These are phyloP conservation scores for Zosterops pallidus DNA, from an alignment of 2,113 vertebrate species.

Conservation along the genomic window DNA sequence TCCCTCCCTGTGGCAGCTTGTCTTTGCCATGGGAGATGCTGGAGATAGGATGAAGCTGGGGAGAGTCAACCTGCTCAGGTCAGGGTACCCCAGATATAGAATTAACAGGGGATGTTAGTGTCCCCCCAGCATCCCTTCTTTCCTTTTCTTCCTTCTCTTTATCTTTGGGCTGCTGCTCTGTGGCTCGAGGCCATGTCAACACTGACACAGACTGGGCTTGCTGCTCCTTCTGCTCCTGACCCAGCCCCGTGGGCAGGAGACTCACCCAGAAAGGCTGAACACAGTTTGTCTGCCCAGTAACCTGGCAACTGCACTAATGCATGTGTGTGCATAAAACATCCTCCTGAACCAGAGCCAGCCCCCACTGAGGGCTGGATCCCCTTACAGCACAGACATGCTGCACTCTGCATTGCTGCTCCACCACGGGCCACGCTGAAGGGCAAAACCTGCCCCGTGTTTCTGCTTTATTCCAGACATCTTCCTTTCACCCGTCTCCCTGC, in stretches of 20 bases:
- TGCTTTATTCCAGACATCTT: not conserved
- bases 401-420: not conserved
- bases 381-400: not conserved
- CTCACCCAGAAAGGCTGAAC: not conserved
- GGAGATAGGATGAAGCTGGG: not conserved
- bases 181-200: not conserved
- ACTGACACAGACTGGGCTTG: not conserved
- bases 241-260: not conserved
- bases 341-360: constrained; percentile 32
- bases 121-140: not conserved
- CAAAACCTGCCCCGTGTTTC: not conserved
- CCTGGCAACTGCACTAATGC: constrained; percentile 43
- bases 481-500: not conserved
- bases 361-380: not conserved
- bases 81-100: not conserved
- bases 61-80: not conserved
- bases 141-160: not conserved
- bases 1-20: not conserved
- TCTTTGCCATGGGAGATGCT: not conserved
- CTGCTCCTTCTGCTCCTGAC: not conserved
- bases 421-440: not conserved
- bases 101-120: not conserved
- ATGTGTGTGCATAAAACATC: constrained; percentile 2
- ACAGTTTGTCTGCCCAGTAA: constrained; percentile 51
- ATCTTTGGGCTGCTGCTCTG: not conserved